A percentile compares a stretch with the other conserved stretches of the same genome.
phyloP scores from a whole-genome alignment of 2,797 vertebrate genomes.

The Peromyscus melanophrys region DNA sequence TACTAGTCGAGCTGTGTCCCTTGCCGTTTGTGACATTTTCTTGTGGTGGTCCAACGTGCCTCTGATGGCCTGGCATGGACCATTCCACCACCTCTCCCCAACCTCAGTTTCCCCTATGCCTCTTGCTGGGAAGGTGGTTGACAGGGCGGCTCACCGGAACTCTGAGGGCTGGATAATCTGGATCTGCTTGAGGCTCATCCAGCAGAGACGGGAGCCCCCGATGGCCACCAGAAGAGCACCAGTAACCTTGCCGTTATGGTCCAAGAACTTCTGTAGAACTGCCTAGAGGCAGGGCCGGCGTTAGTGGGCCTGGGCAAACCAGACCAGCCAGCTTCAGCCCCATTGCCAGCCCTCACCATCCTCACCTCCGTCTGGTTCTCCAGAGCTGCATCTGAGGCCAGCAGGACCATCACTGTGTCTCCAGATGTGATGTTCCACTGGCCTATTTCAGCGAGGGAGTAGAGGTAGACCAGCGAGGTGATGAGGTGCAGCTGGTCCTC shows the following conservation, averaged over 20 bases:
- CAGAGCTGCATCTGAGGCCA: conserved; percentile 74
- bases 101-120: neutral
- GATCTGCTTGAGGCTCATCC: conserved; percentile 82
- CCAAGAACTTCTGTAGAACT: conserved; percentile 82
- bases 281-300: neutral
- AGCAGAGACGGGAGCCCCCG: conserved; percentile 75
- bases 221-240: conserved; percentile 77
- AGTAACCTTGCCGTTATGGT: conserved; percentile 75
- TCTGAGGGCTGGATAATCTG: conserved; percentile 71
- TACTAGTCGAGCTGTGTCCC: neutral
- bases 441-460: conserved; percentile 73
- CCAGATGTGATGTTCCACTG: conserved; percentile 78
- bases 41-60: neutral
- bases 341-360: rapidly evolving
- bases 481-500: conserved; percentile 83
- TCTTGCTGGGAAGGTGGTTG: neutral
- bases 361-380: conserved; percentile 81
- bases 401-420: conserved; percentile 71
- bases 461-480: conserved; percentile 50
- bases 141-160: conserved; percentile 72
- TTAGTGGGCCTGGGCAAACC: neutral
- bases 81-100: neutral
- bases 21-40: neutral
- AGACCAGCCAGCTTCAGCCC: neutral
- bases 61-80: neutral